Conservation (phyloP, 1,140 invertebrate genomes). For the Drosophila subpulchrella region DNA sequence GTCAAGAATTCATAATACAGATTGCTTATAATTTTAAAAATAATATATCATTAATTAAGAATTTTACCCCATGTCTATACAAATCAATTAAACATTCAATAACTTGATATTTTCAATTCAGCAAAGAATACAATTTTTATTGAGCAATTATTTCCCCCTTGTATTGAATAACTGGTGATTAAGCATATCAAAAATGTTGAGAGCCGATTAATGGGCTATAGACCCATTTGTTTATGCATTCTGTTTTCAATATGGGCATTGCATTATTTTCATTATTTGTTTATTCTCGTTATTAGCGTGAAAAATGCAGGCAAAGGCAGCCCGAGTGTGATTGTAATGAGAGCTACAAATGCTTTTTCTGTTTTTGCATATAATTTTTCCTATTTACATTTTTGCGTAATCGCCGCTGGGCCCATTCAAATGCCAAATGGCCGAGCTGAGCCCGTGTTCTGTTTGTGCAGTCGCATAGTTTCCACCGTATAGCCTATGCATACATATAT, state of each 20-base stretch:
- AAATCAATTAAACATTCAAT: neutral
- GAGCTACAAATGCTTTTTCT: conserved; percentile 69
- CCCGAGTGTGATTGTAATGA: conserved; percentile 47
- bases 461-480: conserved; percentile 55
- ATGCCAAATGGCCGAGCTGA: conserved; percentile 50
- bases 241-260: conserved; percentile 29
- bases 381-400: conserved; percentile 69
- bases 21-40: too few relatives aligned
- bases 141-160: neutral
- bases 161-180: conserved; percentile 10
- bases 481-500: neutral
- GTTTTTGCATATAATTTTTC: conserved; percentile 38
- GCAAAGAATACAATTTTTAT: neutral
- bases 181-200: conserved; percentile 9
- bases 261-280: conserved; percentile 48
- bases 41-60: too few relatives aligned
- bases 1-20: too few relatives aligned
- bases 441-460: conserved; percentile 63
- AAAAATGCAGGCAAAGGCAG: conserved; percentile 45
- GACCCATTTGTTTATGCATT: conserved; percentile 47
- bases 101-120: neutral
- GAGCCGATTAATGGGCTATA: conserved; percentile 23
- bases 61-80: too few relatives aligned
- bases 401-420: conserved; percentile 50
- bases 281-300: conserved; percentile 55